Evolutionary conservation across 2,797 vertebrate species (phyloP), one percentile per base, ranked within the genome.

Genomic region (Catamblyrhynchus diadema): DNA sequence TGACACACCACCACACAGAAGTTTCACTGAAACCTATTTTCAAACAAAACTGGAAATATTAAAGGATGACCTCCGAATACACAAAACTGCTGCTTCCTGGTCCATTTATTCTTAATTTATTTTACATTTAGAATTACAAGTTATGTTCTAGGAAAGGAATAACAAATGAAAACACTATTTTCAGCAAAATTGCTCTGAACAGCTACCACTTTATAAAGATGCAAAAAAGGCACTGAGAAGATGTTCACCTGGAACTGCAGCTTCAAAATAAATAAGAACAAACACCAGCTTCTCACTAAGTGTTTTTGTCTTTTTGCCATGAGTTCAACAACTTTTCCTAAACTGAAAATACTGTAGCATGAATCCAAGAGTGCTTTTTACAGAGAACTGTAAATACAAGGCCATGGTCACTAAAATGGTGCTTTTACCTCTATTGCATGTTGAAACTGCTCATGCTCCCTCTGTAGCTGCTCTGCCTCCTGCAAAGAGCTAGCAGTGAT

Each of bases 361-460:
- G 8, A 66, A 87, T 41, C 15, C 24, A 42, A 42, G 12, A 69
- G 16, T 23, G 12, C 18, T 67, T 23, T 64, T 79, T 65, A 64
- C 14, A 78, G 32, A 56, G 30, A 44, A n/a, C 32, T 42, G 16
- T 35, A 62, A 70, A 48, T 35, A 62, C 32, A 78, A 37, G 48
- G n/a, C 12, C 32, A 6, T 3, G 8, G 42, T 54, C 37, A 87
- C 48, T 44, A 50, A 74, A 94, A 86, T 5, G 19, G 19, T 65
- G 50, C 14, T 81, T 90, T 97, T 97, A 99, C 99, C 99, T 99
- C 99, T 32, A 99, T 99, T 87, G 99, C 99, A 6, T 99, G 99
- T 92, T 99, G 99, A 96, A 99, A 99, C 96, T 99, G 99, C 84
- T 99, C 99, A 1, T 99, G 99, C 56, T 99, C 99, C 85, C 99